phyloP scores from a whole-genome alignment of 2,888 invertebrate species.

The Melanophora roralis region DNA sequence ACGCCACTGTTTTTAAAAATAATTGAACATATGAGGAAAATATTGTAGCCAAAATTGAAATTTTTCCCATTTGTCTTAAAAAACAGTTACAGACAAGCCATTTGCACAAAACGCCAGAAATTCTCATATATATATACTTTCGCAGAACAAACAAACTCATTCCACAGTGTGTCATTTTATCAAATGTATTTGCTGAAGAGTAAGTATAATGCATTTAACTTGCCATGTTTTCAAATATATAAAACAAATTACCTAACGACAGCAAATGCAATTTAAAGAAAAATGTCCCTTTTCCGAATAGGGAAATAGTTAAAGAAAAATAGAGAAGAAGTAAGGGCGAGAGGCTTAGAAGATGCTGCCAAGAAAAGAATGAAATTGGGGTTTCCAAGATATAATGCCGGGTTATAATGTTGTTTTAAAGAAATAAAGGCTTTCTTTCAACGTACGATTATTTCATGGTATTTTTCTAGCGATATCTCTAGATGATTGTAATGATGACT shows the following conservation, averaged over 20 bases:
- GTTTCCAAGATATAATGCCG: constrained; percentile 44
- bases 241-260: constrained; percentile 71
- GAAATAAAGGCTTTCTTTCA: neutral
- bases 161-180: neutral
- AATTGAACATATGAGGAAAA: neutral
- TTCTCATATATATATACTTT: neutral
- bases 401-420: constrained; percentile 48
- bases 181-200: constrained; percentile 32
- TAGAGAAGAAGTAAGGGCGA: neutral
- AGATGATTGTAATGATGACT: constrained; percentile 61
- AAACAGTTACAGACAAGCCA: constrained; percentile 7
- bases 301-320: too few species aligned
- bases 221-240: constrained; percentile 55
- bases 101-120: neutral
- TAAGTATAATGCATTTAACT: constrained; percentile 48
- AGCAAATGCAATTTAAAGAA: constrained; percentile 63
- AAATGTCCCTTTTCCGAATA: constrained; percentile 13
- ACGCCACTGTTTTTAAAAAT: constrained; percentile 1
- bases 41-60: constrained; percentile 53
- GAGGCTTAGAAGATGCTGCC: constrained; percentile 2
- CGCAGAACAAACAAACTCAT: neutral
- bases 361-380: constrained; percentile 39
- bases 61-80: constrained; percentile 41
- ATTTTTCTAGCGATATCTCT: constrained; percentile 30
- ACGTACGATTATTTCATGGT: constrained; percentile 23